Base-by-base conservation (phyloP, 2,888 invertebrate species). In the Dynastes maya region DNA sequence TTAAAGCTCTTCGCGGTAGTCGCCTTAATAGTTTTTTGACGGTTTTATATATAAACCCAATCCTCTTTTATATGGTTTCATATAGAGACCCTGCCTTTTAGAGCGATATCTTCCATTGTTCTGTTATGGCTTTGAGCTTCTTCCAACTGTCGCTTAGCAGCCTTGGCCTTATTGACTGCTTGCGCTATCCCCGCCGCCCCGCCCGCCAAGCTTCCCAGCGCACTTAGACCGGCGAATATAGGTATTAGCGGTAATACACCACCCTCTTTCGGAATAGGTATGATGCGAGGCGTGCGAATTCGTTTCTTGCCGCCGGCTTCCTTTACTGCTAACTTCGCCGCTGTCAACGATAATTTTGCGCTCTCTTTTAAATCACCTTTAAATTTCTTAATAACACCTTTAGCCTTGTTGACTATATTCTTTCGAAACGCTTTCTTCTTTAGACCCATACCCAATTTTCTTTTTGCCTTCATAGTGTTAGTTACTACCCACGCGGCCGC, bases 191-290 rank as follows among this genome's bases (percentile, higher is more conserved):
- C 81, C 16, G 82, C 80, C 4, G 80, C 83, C 16, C 83, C 82
- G 11, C 82, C 82, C 8, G 80, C 72, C 27, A 84, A 27, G 16
- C 80, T 76, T 9, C 82, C 83, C 2, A 82, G 16, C 1, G 83
- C 82, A 3, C 74, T 82, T 1, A 85, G 76, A 6, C 83, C 84
- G 0, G 84, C 82, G 61, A 85, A 82, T 5, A 84, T 13, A 0
- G 83, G 82, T 16, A 83, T 79, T 13, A 85, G 81, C 1, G 82
- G 84, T 78, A 85, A 64, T 58, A 83, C 22, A 1, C 83, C 84
- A 29, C 86, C 86, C 40, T 77, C 77, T 83, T 87, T 87, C 3
- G 87, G 86, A 16, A 87, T 22, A 29, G 85, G 83, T 64, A 86
- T 85, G 58, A 87, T 81, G 29, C 86, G 77, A 37, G 85, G 85